Base-by-base conservation (phyloP, 2,113 vertebrate species). In the Meles meles region DNA sequence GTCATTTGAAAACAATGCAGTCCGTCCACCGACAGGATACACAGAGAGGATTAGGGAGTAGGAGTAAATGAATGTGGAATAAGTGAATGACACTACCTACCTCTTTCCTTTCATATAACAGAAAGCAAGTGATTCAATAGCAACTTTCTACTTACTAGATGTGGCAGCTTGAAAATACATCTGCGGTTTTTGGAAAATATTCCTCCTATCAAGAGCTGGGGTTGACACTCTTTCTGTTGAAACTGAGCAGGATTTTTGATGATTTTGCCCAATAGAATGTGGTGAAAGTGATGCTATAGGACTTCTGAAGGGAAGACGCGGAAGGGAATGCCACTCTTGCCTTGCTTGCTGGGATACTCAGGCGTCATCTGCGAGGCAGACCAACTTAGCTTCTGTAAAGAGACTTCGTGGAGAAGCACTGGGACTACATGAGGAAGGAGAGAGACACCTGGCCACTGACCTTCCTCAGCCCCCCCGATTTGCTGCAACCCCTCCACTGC, bases 151-250 rank as follows among this genome's bases (percentile, higher is more conserved):
- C 49, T 77, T 52, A 47, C 5, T 90, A 47, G 23, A 37, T 31
- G 7, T 37, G 42, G 31, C 23, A 13, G 10, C 91, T 97, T 82
- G 67, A 89, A 97, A 72, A 49, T 49, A 55, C 21, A 80, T 81
- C 47, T 81, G 57, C 18, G 65, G 11, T 14, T 47, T 59, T 82
- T 72, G 29, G 34, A 69, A 20, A 69, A 65, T 23, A 69, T 17
- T 52, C 42, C 12, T 49, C 77, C 25, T 17, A 80, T 80, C 7
- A 84, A 84, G 74, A 55, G 55, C 11, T 74, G 47, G 23, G 25
- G 3, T 67, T 88, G 55, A 61, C 18, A 6, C 14, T 84, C 57
- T 89, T 67, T 49, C 15, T 92, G 21, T 93, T 49, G 44, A 69
- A 55, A 49, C 2, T 34, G 80, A 39, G 44, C 4, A 77, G 57